phyloP scores from a whole-genome alignment of 2,888 invertebrate species.

The Eupithecia abbreviata region DNA sequence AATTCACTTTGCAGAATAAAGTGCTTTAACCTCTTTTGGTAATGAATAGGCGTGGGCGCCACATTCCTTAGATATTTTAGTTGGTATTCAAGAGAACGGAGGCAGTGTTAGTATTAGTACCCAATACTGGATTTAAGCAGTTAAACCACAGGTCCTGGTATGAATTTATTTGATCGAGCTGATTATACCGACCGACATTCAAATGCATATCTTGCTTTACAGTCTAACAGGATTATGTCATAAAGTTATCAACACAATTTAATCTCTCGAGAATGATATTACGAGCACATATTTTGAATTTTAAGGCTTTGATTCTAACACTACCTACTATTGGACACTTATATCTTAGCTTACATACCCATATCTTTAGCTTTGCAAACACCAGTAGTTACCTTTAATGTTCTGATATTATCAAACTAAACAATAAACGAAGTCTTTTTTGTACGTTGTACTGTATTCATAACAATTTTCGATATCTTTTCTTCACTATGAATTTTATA shows the following conservation, averaged over 20 bases:
- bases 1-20: conserved; percentile 30
- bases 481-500: neutral
- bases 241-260: conserved; percentile 12
- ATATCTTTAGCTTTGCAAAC: neutral
- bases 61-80: conserved; percentile 45
- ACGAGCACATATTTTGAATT: neutral
- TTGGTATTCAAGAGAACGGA: conserved; percentile 47
- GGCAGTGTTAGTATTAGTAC: conserved; percentile 35
- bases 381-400: neutral
- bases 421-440: neutral
- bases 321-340: neutral
- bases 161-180: conserved; percentile 13
- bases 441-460: neutral
- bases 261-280: conserved; percentile 3
- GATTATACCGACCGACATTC: conserved; percentile 3
- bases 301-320: neutral
- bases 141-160: conserved; percentile 18
- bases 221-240: conserved; percentile 10
- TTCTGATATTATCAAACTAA: neutral
- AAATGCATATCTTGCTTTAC: conserved; percentile 11
- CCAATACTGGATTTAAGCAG: conserved; percentile 31
- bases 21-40: conserved; percentile 40
- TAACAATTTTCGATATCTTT: neutral
- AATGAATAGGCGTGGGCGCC: conserved; percentile 44
- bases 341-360: too few species aligned